phyloP scores from a whole-genome alignment of 2,888 invertebrate genomes.

The Hipparchia semele region DNA sequence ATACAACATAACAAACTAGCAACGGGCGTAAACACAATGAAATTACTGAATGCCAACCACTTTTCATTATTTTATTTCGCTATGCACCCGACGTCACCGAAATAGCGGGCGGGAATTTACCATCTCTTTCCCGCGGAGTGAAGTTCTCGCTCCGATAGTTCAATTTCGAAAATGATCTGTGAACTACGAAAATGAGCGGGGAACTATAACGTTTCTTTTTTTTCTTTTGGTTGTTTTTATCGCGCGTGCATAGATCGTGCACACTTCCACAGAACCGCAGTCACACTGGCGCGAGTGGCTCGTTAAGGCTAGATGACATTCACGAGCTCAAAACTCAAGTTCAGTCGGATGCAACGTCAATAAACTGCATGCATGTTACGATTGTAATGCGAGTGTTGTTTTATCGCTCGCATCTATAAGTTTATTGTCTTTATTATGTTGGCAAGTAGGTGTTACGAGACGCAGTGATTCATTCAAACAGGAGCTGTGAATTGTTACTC shows the following conservation, averaged over 20 bases:
- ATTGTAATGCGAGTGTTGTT: conserved; percentile 62
- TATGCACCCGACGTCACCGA: conserved; percentile 78
- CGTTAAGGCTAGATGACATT: conserved; percentile 74
- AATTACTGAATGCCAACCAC: conserved; percentile 81
- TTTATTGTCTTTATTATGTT: conserved; percentile 14
- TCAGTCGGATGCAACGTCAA: conserved; percentile 74
- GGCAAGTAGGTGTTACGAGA: neutral
- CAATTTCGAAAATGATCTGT: neutral
- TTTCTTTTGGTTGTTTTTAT: conserved; percentile 47
- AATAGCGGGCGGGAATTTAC: conserved; percentile 62
- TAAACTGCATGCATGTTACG: conserved; percentile 62
- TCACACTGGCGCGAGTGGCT: conserved; percentile 56
- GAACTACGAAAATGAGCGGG: conserved; percentile 59
- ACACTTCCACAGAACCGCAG: conserved; percentile 68
- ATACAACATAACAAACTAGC: conserved; percentile 67
- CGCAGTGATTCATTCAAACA: conserved; percentile 2
- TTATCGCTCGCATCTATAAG: conserved; percentile 52
- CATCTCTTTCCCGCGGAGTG: conserved; percentile 69
- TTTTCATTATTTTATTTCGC: conserved; percentile 81
- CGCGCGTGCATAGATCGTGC: conserved; percentile 57
- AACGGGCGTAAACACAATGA: conserved; percentile 82
- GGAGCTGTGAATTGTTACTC: neutral
- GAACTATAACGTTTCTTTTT: conserved; percentile 44
- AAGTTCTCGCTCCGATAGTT: conserved; percentile 54
- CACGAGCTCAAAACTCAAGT: conserved; percentile 76